Base-by-base conservation (phyloP, 1,140 invertebrate genomes). In the Bombus fervidus region DNA sequence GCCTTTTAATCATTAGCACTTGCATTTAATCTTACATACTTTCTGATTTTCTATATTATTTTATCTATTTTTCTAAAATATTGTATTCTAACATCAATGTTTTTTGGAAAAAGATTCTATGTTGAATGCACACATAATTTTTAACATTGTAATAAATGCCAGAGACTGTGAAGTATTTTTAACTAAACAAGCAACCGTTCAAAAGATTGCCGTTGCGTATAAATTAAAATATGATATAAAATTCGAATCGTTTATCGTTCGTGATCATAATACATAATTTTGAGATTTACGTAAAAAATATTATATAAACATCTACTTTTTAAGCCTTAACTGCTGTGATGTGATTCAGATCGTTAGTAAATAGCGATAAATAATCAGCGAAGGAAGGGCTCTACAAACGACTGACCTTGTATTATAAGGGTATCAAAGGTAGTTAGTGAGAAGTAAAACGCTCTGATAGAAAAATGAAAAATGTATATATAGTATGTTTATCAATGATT, bases 91-190 rank as follows among this genome's bases (percentile, higher is more conserved):
- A 47, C 5, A 22, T 10, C 12, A 31, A 43, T 41, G 5, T 43
- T n/a, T 3, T 72, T 43, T 43, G 3, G 10, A 31, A 31, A 72
- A 72, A 72, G 39, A 71, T 39, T 6, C 1, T 72, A n/a, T 28
- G 39, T 72, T 13, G 2, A 69, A 31, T 13, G 5, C 6, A 59
- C 18, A 8, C 8, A 25, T 22, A 31, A 47, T 39, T 66, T 74
- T 83, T 76, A 53, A 68, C 34, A 83, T 68, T 66, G 31, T 66
- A 41, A 57, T 74, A 83, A 68, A 83, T 77, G 47, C 18, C n/a
- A 1, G 18, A 71, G 31, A 18, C 10, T 22, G 4, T 59, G 4
- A 34, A 34, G 18, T 77, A 83, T 43, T 83, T 83, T 83, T 69
- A 69, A 66, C 8, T 28, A 28, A 68, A 68, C 2, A 28, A 57